Base-by-base conservation (phyloP, 1,140 invertebrate species). In the Thaumatotibia leucotreta region DNA sequence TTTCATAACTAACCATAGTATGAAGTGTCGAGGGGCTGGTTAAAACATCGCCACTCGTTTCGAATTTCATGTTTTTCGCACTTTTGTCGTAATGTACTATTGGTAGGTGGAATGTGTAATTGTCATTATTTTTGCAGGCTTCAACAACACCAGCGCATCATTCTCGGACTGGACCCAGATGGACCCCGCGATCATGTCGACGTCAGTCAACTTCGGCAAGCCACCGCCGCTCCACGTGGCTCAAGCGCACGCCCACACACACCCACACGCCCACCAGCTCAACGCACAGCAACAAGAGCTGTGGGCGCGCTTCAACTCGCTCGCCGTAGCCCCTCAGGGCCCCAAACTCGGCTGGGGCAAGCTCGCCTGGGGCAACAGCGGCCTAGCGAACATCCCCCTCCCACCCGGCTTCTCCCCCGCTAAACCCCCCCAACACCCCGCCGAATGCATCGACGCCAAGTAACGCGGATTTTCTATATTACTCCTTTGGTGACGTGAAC, bases 101-200 rank as follows among this genome's bases (percentile, higher is more conserved):
- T n/a, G n/a, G n/a, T n/a, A n/a, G n/a, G n/a, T n/a, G n/a, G n/a
- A n/a, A n/a, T n/a, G n/a, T n/a, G n/a, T n/a, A n/a, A n/a, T n/a
- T n/a, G n/a, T n/a, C 9, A 4, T 1, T 10, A 8, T 33, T 33
- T 39, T 80, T 77, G 8, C 72, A 87, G 84, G 83, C 62, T 86
- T 77, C 74, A 89, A 77, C 73, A 75, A 81, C 45, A 78, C 93
- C 92, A 91, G 80, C 84, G 92, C 80, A 73, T 89, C 82, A 92
- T 93, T 84, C 92, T 92, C 88, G 85, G 95, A 97, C 89, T 97
- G 96, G 96, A 96, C 96, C 76, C 93, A 95, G 68, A 93, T 97
- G 88, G 96, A 97, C 91, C 96, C 96, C 65, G 96, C 96, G 64
- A 97, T 97, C 76, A 94, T 97, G 77, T 95, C 95, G 64, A 95